Evolutionary conservation across 23 tunicate genomes (phyloP), one percentile per base, ranked within the genome.

Genomic region (Clavelina lepadiformis): DNA sequence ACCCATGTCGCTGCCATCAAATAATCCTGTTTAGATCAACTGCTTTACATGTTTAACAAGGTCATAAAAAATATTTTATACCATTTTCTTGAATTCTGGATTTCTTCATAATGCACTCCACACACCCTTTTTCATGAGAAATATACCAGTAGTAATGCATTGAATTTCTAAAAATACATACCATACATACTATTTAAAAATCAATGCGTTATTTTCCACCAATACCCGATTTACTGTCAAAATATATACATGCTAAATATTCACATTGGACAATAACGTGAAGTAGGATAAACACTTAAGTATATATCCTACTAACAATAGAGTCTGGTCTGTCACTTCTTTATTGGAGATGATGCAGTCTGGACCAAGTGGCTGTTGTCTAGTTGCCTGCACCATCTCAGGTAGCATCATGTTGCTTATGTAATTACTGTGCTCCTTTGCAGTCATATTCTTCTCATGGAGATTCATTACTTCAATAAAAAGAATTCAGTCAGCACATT

Each of bases 111-210:
- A 60, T 68, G 56, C 97, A 89, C 57, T 89, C 97, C 7, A 89
- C 97, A 56, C 97, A 89, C n/a, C 97, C 97, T 22, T 62, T 89
- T 35, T 71, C 83, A 31, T 66, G 75, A 33, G 97, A 89, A 28
- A 89, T 59, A 41, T 63, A 75, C 97, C 97, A 89, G 64, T 89
- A 89, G n/a, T 82, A 81, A 7, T 89, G 77, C 67, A 89, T 70
- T 2, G 28, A 51, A 0, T 44, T 57, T 53, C 97, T 89, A 41
- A 66, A 67, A 55, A 47, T 19, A 33, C 31, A 7, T 15, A 33
- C 2, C 26, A 38, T 73, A 35, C 38, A 27, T 33, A 0, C 37
- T 33, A 63, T 20, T 20, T 24, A 46, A 27, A 21, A 35, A 6
- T n/a, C n/a, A n/a, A n/a, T n/a, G n/a, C n/a, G n/a, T n/a, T n/a